Base-by-base conservation (phyloP, 2,888 invertebrate species). In the Epinotia brunnichana region DNA sequence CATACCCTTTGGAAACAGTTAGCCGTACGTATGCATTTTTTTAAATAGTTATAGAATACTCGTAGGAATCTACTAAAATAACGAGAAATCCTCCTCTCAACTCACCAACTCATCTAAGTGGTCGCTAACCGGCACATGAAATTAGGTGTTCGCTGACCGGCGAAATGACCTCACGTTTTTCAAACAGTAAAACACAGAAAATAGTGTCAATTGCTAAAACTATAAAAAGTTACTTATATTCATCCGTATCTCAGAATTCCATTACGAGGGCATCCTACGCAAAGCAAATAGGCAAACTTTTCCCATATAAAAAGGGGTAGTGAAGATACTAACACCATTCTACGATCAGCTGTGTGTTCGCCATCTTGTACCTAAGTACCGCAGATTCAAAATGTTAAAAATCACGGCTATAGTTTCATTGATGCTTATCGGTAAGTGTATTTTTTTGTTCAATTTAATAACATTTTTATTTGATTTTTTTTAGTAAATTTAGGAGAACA, bases 401-500 rank as follows among this genome's bases (percentile, higher is more conserved):
- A 66, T 76, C n/a, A 74, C 75, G 10, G 76, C 76, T n/a, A 72
- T 76, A 24, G 63, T 76, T 2, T 76, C 76, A 3, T 54, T 76
- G 56, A 70, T 76, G 75, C 70, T 76, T 15, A 75, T 76, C 41
- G 76, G 76, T 76, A 62, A 76, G 75, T 69, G 13, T 41, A 11
- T 44, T 44, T 44, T 15, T 15, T 15, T 13, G 13, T 15, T 13
- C 1, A 1, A 0, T 19, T 7, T 41, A 35, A 24, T 24, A 24
- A 24, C 21, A 24, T 24, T 24, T 24, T 24, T 24, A 2, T 24
- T 1, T 24, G 21, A 24, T 24, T 24, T 24, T 24, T 24, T 2
- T 24, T 24, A 24, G 21, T 24, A 24, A 24, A 24, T 24, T 24
- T 24, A 24, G 21, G 21, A 2, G 2, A 24, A 2, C 21, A 1